Evolutionary conservation across 2,113 vertebrate genomes (phyloP).

Genomic region (Platysternon megacephalum): DNA sequence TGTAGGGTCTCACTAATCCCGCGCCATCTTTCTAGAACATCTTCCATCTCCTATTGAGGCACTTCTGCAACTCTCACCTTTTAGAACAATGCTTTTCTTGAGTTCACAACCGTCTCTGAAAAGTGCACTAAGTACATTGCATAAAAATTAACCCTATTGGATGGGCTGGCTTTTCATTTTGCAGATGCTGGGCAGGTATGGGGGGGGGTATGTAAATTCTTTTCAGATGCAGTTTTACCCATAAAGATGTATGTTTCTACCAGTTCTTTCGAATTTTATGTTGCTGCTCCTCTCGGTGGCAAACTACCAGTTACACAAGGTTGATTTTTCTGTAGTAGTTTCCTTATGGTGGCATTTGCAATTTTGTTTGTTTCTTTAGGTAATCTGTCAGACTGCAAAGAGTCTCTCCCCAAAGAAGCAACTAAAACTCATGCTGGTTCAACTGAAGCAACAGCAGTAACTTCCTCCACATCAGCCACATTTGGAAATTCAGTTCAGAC

Average conservation of each 20-base stretch:
- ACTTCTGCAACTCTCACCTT: background rate
- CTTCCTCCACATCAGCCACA: conserved; percentile 78
- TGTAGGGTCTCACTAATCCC: background rate
- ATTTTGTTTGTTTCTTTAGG: conserved; percentile 69
- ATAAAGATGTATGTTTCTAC: background rate
- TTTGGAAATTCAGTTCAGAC: conserved; percentile 88
- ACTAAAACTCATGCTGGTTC: conserved; percentile 47
- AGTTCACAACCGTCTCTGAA: background rate
- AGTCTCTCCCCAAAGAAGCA: conserved; percentile 76
- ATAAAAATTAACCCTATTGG: background rate
- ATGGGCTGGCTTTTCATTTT: background rate
- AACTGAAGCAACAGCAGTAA: conserved; percentile 65
- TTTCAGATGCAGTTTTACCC: background rate
- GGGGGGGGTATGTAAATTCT: background rate
- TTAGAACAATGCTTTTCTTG: background rate
- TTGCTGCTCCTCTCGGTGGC: background rate
- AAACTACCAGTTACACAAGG: rapidly evolving
- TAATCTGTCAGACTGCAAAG: conserved; percentile 81
- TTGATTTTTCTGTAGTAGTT: background rate
- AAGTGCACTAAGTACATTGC: background rate
- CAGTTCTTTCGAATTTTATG: background rate
- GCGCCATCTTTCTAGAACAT: rapidly evolving
- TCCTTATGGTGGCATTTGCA: conserved; percentile 39
- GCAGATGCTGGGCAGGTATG: background rate
- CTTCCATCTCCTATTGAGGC: background rate